A percentile compares a stretch with the other conserved stretches of the same genome.
These are phyloP conservation scores for Darevskia nairensis DNA, from an alignment of 2,797 vertebrate genomes.

Conservation along the genomic window DNA sequence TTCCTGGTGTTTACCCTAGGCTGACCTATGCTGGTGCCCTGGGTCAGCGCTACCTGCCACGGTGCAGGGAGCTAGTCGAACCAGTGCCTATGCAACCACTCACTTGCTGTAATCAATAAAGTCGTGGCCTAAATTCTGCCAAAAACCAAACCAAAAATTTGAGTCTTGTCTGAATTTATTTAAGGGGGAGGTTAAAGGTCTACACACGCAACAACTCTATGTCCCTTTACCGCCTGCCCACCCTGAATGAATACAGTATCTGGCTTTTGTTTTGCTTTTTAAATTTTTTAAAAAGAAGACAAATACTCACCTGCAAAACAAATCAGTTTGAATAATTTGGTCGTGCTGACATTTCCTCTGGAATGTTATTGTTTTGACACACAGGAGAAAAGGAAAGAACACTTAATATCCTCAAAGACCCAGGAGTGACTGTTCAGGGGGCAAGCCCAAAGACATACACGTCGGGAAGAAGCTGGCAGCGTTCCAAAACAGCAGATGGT, in stretches of 20 bases:
- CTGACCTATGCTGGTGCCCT: too few relatives aligned
- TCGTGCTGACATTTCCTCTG: slow-evolving; percentile 11
- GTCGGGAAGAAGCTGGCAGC: slow-evolving; percentile 16
- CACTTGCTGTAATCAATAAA: too few relatives aligned
- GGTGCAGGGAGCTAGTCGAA: too few relatives aligned
- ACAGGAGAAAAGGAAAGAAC: slow-evolving; percentile 34
- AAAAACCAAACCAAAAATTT: too few relatives aligned
- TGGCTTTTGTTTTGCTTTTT: not conserved
- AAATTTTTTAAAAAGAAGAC: not conserved
- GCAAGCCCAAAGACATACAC: slow-evolving; percentile 25
- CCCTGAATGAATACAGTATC: not conserved
- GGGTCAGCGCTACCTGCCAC: too few relatives aligned
- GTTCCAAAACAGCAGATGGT: slow-evolving; percentile 36
- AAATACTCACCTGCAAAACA: slow-evolving; percentile 28
- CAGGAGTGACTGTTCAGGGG: not conserved
- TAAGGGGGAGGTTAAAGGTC: too few relatives aligned
- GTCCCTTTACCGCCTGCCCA: not conserved
- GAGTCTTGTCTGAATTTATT: too few relatives aligned
- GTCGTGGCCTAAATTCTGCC: too few relatives aligned
- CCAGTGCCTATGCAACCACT: too few relatives aligned
- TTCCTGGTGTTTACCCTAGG: too few relatives aligned
- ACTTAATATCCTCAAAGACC: not conserved
- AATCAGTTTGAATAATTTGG: not conserved
- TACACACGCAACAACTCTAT: not conserved
- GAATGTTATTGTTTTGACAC: slow-evolving; percentile 26